Conservation (phyloP, 2,113 vertebrate species). For the Microtus montanus region DNA sequence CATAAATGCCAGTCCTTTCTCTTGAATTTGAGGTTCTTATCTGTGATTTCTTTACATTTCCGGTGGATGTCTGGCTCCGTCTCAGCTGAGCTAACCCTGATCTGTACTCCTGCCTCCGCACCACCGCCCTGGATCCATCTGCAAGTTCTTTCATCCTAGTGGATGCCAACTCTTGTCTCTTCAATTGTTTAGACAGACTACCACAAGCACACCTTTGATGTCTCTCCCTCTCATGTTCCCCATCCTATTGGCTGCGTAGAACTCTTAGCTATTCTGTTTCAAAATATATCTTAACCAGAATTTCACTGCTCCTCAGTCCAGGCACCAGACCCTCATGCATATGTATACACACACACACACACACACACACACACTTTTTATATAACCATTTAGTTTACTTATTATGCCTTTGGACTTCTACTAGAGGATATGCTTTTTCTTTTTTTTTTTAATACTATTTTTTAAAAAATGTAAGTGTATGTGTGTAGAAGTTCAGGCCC, state of each 20-base stretch:
- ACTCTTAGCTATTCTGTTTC: neutral
- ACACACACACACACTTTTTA: neutral
- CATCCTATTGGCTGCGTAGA: neutral
- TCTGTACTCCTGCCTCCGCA: neutral
- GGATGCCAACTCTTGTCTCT: neutral
- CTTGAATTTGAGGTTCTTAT: neutral
- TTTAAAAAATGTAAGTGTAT: neutral
- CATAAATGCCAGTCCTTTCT: neutral
- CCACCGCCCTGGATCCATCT: neutral
- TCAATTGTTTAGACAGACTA: neutral
- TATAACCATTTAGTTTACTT: conserved; percentile 15
- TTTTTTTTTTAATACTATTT: neutral
- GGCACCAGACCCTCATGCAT: no score
- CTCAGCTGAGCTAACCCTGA: neutral
- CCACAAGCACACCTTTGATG: neutral
- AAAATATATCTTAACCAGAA: neutral
- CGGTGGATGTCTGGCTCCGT: neutral
- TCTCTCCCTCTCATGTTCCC: neutral
- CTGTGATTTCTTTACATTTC: neutral
- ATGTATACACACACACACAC: no score
- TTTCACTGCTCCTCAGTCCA: neutral
- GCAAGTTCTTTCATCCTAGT: neutral
- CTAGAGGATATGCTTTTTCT: neutral
- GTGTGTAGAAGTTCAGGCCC: neutral
- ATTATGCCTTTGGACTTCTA: neutral